Base-by-base conservation (phyloP, 2,113 vertebrate species). In the Corynorhinus townsendii region DNA sequence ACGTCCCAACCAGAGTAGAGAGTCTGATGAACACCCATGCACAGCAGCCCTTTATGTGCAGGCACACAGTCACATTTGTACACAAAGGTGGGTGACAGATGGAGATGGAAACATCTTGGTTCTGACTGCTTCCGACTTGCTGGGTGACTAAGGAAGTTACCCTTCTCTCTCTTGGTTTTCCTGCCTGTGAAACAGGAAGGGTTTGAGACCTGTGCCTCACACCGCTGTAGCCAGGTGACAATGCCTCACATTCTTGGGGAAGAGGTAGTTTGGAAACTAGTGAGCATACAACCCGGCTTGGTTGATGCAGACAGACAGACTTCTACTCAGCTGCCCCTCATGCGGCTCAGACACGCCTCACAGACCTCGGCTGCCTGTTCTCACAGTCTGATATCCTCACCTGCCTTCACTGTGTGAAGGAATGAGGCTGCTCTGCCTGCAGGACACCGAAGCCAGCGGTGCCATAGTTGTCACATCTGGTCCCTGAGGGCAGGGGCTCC, bases 251-350 rank as follows among this genome's bases (percentile, higher is more conserved):
- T 84, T 82, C 86, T 64, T n/a, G 56, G 66, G 92, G 91, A 93
- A 95, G 93, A 97, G 96, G 93, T 96, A 94, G 91, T 94, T 90
- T 28, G 79, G 93, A 96, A 38, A 89, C 69, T 0, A 30, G 62
- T 33, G 56, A 35, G 10, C 95, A 40, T 1, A 38, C 14, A 47
- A 17, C 64, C 45, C 43, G 35, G 43, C 43, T 20, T 19, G 33
- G 43, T n/a, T 35, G 62, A 20, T 8, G 68, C 84, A 30, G 38
- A 19, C 38, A 38, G 43, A 45, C 95, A 35, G 5, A 7, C 11
- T 69, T 62, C 54, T 47, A 84, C 28, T 77, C 1, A 4, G 89
- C 77, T 68, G 82, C 64, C 68, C 83, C 43, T 91, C 30, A 4
- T 3, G 0, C 62, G 71, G 73, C 84, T 85, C 66, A 35, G 47